These are phyloP conservation scores for Papilio glaucus DNA, from an alignment of 1,140 invertebrate species.

Conservation along the genomic window DNA sequence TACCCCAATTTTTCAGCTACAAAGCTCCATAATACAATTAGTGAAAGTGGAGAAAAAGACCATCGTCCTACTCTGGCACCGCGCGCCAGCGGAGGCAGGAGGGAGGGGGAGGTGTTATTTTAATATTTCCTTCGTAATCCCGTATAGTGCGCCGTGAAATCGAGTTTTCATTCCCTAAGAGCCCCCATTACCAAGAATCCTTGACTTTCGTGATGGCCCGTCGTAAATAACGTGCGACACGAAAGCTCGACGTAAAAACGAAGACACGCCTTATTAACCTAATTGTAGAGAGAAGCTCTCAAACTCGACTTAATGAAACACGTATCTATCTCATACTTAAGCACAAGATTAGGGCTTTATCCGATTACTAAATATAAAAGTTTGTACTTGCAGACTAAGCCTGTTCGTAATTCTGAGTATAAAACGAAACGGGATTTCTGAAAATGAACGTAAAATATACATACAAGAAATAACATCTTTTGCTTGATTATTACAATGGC, in stretches of 20 bases:
- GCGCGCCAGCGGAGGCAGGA: not conserved
- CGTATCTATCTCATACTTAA: not conserved
- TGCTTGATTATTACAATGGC: no score
- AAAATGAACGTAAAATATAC: not conserved
- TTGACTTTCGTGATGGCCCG: constrained; percentile 44
- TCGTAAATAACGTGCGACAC: constrained; percentile 31
- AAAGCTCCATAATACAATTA: constrained; percentile 6
- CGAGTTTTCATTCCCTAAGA: constrained; percentile 73
- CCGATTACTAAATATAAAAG: not conserved
- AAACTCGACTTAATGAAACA: not conserved
- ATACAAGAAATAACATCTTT: no score
- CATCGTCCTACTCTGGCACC: not conserved
- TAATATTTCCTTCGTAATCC: constrained; percentile 68
- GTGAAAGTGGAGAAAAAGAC: constrained; percentile 14
- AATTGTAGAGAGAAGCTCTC: constrained; percentile 13
- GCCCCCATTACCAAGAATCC: constrained; percentile 58
- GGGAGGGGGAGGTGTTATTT: constrained; percentile 43
- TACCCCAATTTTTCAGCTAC: constrained; percentile 9
- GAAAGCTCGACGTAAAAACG: constrained; percentile 14
- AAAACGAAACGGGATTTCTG: not conserved
- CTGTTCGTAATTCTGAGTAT: no score
- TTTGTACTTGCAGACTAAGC: not conserved
- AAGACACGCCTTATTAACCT: constrained; percentile 34
- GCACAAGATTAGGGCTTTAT: constrained; percentile 32
- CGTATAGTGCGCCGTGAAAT: constrained; percentile 68